These are phyloP conservation scores for Scylla paramamosain DNA, from an alignment of 1,140 invertebrate genomes.

Conservation along the genomic window DNA sequence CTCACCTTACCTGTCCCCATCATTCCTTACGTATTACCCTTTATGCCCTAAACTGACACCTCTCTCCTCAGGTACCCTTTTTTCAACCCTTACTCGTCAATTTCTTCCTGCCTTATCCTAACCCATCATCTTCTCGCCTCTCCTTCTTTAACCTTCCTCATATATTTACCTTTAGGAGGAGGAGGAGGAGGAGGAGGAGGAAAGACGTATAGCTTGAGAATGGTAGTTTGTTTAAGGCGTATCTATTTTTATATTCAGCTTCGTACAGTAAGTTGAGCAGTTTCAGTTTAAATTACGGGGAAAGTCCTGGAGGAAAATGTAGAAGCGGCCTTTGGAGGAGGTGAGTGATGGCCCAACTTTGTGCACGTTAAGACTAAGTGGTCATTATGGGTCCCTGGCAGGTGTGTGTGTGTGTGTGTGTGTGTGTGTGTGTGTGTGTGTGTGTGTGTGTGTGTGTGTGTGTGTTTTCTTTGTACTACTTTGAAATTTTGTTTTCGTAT, in stretches of 20 bases:
- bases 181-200: conserved; percentile 7
- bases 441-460: background rate
- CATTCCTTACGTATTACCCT: too few species aligned
- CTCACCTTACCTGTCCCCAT: too few species aligned
- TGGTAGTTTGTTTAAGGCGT: background rate
- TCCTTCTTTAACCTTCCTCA: background rate
- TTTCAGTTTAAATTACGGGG: background rate
- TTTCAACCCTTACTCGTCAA: background rate
- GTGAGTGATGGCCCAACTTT: background rate
- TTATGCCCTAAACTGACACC: too few species aligned
- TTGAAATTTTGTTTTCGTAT: too few species aligned
- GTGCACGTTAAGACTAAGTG: background rate
- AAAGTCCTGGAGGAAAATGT: background rate
- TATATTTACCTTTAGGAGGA: background rate
- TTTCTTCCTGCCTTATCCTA: background rate
- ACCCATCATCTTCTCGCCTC: background rate
- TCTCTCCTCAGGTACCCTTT: background rate
- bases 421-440: background rate
- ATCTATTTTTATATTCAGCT: background rate
- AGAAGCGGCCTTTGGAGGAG: background rate
- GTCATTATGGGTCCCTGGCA: background rate
- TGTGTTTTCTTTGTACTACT: background rate
- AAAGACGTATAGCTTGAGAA: background rate
- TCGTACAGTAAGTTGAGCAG: background rate
- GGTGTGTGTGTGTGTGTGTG: background rate